Percentiles rank a stretch among this genome's conserved stretches.
phyloP scores from a whole-genome alignment of 2,888 invertebrate species.

The Hydropsyche betteni region DNA sequence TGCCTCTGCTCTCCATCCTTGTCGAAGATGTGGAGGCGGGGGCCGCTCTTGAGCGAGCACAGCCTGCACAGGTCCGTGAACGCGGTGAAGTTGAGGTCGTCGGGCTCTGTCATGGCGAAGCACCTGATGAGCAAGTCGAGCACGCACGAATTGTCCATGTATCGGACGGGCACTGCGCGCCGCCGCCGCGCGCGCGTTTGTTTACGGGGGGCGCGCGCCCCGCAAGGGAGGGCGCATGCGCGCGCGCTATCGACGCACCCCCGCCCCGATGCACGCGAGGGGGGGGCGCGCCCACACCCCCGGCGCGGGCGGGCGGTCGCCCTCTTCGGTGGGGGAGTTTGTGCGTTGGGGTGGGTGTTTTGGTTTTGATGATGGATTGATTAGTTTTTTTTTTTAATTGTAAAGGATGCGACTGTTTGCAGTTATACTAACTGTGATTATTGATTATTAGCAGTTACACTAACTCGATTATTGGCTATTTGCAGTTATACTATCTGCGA shows the following conservation, averaged over 20 bases:
- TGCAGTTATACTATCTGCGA: too few relatives aligned
- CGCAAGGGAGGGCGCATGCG: constrained; percentile 52
- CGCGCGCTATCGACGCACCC: constrained; percentile 60
- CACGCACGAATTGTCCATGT: constrained; percentile 70
- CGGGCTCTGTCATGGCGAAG: constrained; percentile 71
- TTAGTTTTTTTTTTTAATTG: too few relatives aligned
- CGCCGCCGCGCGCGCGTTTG: constrained; percentile 35
- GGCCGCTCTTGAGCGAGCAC: constrained; percentile 75
- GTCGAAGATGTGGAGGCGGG: constrained; percentile 75
- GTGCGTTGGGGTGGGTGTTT: too few relatives aligned
- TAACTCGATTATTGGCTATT: too few relatives aligned
- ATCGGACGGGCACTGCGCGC: constrained; percentile 52
- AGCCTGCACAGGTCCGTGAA: constrained; percentile 76
- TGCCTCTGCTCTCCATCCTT: constrained; percentile 77
- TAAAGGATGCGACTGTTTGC: too few relatives aligned
- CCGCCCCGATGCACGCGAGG: neutral
- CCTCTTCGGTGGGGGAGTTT: too few relatives aligned
- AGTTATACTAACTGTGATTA: too few relatives aligned
- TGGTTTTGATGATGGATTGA: too few relatives aligned
- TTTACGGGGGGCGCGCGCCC: constrained; percentile 35
- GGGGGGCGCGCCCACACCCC: too few relatives aligned
- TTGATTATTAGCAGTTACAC: too few relatives aligned
- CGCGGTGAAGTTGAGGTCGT: constrained; percentile 74
- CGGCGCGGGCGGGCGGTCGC: too few relatives aligned
- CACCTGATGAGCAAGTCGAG: constrained; percentile 69